Evolutionary conservation across 2,797 vertebrate species (phyloP).

Genomic region (Sebastes flavidus): DNA sequence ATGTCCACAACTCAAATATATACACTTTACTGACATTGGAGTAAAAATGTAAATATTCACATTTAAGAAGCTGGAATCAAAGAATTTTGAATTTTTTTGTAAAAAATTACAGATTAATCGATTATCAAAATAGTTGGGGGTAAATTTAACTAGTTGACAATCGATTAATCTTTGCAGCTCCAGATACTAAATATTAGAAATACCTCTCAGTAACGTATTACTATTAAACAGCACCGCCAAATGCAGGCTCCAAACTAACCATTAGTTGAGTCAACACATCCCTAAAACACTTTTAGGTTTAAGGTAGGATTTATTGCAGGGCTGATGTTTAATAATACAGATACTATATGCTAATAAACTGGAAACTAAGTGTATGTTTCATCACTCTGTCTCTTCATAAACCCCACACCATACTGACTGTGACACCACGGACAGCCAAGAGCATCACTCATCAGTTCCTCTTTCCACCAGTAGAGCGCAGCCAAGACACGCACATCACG

Average conservation of each 20-base stretch:
- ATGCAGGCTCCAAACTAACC: neutral
- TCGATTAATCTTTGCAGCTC: too few species aligned
- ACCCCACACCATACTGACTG: neutral
- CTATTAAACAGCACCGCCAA: fast-evolving
- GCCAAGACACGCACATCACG: conserved; percentile 25
- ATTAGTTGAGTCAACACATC: too few species aligned
- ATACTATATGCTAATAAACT: neutral
- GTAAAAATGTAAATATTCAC: too few species aligned
- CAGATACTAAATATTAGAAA: neutral
- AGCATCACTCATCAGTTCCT: conserved; percentile 22
- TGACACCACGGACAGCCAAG: neutral
- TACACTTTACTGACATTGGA: too few species aligned
- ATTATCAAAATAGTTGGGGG: too few species aligned
- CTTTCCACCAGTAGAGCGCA: conserved; percentile 64
- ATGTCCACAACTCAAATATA: too few species aligned
- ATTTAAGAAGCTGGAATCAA: fast-evolving
- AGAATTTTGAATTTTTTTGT: too few species aligned
- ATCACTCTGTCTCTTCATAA: neutral
- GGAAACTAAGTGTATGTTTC: neutral
- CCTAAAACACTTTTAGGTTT: too few species aligned
- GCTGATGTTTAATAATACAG: neutral
- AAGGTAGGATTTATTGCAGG: too few species aligned
- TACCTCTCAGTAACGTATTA: fast-evolving
- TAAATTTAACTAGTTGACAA: too few species aligned
- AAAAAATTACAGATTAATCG: too few species aligned